These are phyloP conservation scores for Pelobates cultripes DNA, from an alignment of 2,797 vertebrate genomes.

Conservation along the genomic window DNA sequence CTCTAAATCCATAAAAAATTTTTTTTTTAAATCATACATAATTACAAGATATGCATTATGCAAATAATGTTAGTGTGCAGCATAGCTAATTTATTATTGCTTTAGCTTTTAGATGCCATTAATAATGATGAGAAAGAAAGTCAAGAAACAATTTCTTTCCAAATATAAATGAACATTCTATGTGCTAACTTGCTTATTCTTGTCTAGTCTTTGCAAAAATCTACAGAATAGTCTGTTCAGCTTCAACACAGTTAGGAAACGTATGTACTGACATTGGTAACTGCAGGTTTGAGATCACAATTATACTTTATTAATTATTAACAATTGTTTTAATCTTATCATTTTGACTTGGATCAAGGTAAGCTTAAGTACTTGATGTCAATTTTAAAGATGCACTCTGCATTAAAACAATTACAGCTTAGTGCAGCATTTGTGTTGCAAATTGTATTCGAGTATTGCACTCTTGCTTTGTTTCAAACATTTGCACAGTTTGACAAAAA, in stretches of 20 bases:
- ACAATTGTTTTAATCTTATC: too few species aligned
- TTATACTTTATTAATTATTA: too few species aligned
- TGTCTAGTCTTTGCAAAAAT: background rate
- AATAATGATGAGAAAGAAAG: background rate
- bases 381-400: too few species aligned
- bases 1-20: background rate
- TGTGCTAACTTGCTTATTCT: background rate
- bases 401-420: too few species aligned
- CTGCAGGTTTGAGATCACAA: too few species aligned
- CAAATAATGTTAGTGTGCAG: background rate
- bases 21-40: background rate
- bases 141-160: background rate
- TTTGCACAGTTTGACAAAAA: too few species aligned
- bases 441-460: too few species aligned
- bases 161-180: background rate
- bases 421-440: too few species aligned
- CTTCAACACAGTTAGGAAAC: background rate
- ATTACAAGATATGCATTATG: background rate
- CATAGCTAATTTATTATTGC: constrained; percentile 1
- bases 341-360: too few species aligned
- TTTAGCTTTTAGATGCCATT: background rate
- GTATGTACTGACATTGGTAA: background rate
- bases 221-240: background rate
- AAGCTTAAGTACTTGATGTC: too few species aligned
- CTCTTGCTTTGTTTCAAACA: too few species aligned